phyloP scores from a whole-genome alignment of 2,113 vertebrate species.

The Ameiurus melas region DNA sequence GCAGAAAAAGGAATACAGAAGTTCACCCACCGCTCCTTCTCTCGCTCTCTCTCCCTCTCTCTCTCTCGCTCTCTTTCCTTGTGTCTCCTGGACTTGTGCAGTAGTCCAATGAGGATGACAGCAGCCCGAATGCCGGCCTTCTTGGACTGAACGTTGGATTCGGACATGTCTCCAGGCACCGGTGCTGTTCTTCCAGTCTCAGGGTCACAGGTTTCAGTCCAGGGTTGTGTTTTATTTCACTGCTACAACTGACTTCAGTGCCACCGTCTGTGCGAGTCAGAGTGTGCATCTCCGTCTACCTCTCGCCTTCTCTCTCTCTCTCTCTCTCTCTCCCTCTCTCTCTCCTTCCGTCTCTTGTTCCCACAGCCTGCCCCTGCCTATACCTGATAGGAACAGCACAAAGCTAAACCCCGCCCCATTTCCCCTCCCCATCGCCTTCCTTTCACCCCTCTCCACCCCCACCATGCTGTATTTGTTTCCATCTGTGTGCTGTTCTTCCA shows the following conservation, averaged over 20 bases:
- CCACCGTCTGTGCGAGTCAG: constrained; percentile 64
- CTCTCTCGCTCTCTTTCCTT: constrained; percentile 73
- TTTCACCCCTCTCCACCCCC: constrained; percentile 22
- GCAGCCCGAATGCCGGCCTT: constrained; percentile 91
- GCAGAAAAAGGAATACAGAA: constrained; percentile 28
- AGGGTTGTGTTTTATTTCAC: constrained; percentile 45
- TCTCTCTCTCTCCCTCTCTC: constrained; percentile 38
- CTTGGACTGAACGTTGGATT: constrained; percentile 79
- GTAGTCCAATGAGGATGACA: constrained; percentile 90
- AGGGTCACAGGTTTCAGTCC: constrained; percentile 22
- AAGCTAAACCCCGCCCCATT: not conserved
- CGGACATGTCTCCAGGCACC: constrained; percentile 76
- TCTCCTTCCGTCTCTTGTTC: constrained; percentile 35
- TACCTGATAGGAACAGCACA: constrained; percentile 58
- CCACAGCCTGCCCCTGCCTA: constrained; percentile 50
- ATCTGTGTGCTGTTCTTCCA: constrained; percentile 40
- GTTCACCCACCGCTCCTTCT: constrained; percentile 59
- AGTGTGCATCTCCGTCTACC: constrained; percentile 64
- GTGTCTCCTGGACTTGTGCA: constrained; percentile 89
- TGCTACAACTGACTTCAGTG: constrained; percentile 58
- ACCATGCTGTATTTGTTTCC: constrained; percentile 42
- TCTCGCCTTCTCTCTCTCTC: constrained; percentile 55
- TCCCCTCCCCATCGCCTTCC: constrained; percentile 17
- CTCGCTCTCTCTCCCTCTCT: constrained; percentile 61
- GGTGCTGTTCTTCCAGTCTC: constrained; percentile 47